Conservation (phyloP, 2,888 invertebrate species). For the Icerya purchasi region DNA sequence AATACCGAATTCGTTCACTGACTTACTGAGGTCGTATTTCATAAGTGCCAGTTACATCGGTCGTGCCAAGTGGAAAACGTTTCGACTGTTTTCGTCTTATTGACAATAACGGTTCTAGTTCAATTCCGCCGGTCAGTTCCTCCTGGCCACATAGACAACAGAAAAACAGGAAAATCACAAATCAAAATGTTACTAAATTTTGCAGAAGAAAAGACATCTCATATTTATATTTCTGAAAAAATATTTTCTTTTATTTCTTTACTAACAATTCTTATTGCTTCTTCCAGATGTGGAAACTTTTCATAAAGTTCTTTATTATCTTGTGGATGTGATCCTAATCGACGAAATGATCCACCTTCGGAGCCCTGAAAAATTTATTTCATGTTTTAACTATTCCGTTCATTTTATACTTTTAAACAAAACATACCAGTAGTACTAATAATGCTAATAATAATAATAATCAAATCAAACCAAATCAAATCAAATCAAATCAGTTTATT, state of each 20-base stretch:
- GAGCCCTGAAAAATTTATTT: slow-evolving; percentile 11
- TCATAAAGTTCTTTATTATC: slow-evolving; percentile 15
- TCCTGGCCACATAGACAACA: no score
- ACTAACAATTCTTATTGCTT: slow-evolving; percentile 11
- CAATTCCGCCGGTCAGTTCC: slow-evolving; percentile 40
- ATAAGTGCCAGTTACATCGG: slow-evolving; percentile 25
- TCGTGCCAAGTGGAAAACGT: slow-evolving; percentile 22
- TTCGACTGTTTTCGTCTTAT: slow-evolving; percentile 31
- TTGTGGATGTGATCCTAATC: slow-evolving; percentile 21
- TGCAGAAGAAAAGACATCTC: slow-evolving; percentile 1
- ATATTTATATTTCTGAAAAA: neutral
- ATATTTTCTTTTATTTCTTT: neutral
- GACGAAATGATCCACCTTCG: slow-evolving; percentile 24
- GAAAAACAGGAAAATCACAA: no score
- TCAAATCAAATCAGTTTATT: no score
- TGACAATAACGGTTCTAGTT: slow-evolving; percentile 52
- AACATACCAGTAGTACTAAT: no score
- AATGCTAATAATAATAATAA: no score
- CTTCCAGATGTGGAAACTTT: slow-evolving; percentile 11
- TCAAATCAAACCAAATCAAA: no score
- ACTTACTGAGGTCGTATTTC: slow-evolving; percentile 16
- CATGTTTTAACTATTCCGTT: slow-evolving; percentile 12
- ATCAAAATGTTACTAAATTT: no score
- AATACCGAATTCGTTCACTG: no score
- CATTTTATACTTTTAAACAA: slow-evolving; percentile 2